phyloP scores from a whole-genome alignment of 2,888 invertebrate species.

The Taphrorychus bicolor region DNA sequence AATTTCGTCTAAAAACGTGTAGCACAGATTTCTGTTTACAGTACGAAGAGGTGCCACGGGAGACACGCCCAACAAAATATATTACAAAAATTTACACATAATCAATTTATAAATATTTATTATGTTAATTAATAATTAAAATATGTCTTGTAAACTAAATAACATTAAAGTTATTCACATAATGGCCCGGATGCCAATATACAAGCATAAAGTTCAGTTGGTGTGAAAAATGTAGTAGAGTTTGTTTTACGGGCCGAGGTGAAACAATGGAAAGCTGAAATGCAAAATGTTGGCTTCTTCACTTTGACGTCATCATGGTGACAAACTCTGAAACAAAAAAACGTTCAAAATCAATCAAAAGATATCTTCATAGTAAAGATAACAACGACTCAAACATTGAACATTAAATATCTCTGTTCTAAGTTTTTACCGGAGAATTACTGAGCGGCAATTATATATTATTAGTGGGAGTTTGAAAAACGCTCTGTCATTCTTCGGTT shows the following conservation, averaged over 20 bases:
- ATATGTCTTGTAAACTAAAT: slow-evolving; percentile 58
- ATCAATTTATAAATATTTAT: slow-evolving; percentile 58
- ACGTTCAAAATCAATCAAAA: slow-evolving; percentile 21
- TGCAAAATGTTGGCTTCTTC: slow-evolving; percentile 73
- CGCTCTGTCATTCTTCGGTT: no score
- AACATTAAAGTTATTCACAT: slow-evolving; percentile 53
- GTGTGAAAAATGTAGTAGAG: slow-evolving; percentile 54
- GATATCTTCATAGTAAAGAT: not conserved
- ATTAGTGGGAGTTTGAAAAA: no score
- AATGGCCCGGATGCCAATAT: slow-evolving; percentile 49
- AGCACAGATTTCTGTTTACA: slow-evolving; percentile 54
- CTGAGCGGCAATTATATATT: no score
- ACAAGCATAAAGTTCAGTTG: slow-evolving; percentile 58
- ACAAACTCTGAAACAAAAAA: slow-evolving; percentile 86
- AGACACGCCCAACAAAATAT: slow-evolving; percentile 51
- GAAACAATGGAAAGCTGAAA: slow-evolving; percentile 62
- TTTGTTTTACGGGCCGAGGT: slow-evolving; percentile 57
- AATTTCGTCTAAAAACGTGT: slow-evolving; percentile 46
- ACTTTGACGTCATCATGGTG: slow-evolving; percentile 99
- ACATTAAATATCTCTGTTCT: not conserved
- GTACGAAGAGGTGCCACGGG: slow-evolving; percentile 45
- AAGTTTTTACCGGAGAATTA: not conserved
- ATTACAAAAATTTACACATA: slow-evolving; percentile 63
- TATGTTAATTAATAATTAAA: slow-evolving; percentile 52
- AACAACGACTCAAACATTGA: not conserved